Evolutionary conservation across 2,797 vertebrate species (phyloP).

Genomic region (Pygocentrus nattereri): DNA sequence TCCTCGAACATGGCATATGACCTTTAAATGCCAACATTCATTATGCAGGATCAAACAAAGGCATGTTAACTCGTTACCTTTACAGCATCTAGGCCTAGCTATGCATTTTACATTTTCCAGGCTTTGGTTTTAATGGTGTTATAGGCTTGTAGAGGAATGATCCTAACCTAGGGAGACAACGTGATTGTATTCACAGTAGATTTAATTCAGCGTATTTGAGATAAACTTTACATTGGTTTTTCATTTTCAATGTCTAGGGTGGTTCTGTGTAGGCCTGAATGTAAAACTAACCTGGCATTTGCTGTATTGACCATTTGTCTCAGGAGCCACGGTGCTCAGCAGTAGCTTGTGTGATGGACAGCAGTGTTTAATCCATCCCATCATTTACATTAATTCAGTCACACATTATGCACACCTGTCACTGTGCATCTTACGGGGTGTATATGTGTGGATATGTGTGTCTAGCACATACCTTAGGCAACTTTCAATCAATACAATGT

Average conservation of each 20-base stretch:
- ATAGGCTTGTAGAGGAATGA: neutral
- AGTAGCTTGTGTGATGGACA: slow-evolving; percentile 46
- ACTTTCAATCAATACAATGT: neutral
- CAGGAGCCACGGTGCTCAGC: neutral
- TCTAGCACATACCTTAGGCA: neutral
- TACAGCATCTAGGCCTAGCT: neutral
- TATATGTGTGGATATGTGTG: neutral
- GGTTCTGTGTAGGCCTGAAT: neutral
- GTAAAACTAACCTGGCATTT: neutral
- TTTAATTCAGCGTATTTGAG: neutral
- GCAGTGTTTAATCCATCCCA: slow-evolving; percentile 37
- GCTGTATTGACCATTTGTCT: neutral
- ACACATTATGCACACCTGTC: slow-evolving; percentile 52
- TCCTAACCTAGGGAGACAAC: too few relatives aligned
- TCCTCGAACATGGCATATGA: slow-evolving; percentile 42
- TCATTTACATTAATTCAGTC: slow-evolving; percentile 51
- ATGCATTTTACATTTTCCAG: neutral
- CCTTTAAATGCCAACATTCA: slow-evolving; percentile 32
- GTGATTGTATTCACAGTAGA: neutral
- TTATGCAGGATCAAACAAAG: slow-evolving; percentile 11
- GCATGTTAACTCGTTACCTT: neutral
- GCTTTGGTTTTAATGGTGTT: neutral
- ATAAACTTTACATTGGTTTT: neutral
- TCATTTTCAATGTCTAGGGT: neutral
- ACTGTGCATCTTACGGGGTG: slow-evolving; percentile 40